A percentile compares a stretch with the other conserved stretches of the same genome.
phyloP scores from a whole-genome alignment of 2,888 invertebrate genomes.

The Drosophila pseudotalamancana region DNA sequence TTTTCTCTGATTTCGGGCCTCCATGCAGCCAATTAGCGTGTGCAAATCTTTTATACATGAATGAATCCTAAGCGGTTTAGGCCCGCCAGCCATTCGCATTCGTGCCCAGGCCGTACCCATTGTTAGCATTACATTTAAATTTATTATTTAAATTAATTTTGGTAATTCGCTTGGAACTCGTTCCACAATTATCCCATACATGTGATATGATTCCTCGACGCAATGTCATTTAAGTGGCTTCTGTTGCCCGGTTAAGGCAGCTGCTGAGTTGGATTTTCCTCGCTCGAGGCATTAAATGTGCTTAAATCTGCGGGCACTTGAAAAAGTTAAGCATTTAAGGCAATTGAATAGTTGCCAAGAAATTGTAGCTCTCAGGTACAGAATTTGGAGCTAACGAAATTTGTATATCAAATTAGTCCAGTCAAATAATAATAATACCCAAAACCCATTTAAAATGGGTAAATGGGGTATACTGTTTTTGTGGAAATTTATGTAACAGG shows the following conservation, averaged over 20 bases:
- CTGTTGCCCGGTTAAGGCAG: conserved; percentile 33
- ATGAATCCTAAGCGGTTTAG: conserved; percentile 72
- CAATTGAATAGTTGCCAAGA: conserved; percentile 5
- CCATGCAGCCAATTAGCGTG: conserved; percentile 69
- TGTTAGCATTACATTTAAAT: conserved; percentile 52
- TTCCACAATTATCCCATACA: conserved; percentile 48
- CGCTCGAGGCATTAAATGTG: neutral
- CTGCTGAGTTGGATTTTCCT: conserved; percentile 4
- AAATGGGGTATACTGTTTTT: no score
- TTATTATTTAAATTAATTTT: conserved; percentile 72
- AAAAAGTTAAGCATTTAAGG: conserved; percentile 23
- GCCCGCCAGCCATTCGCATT: conserved; percentile 27
- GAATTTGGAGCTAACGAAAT: no score
- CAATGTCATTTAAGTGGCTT: conserved; percentile 33
- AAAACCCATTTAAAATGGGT: no score
- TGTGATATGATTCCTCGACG: conserved; percentile 11
- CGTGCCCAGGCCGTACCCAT: conserved; percentile 12
- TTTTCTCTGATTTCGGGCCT: conserved; percentile 20
- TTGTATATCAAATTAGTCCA: no score
- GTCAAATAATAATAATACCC: no score
- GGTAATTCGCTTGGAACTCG: conserved; percentile 39
- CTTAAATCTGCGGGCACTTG: conserved; percentile 40
- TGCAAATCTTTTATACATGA: conserved; percentile 73
- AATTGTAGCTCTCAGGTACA: neutral
- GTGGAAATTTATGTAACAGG: no score